phyloP scores from a whole-genome alignment of 2,113 vertebrate genomes.

The Lucifuga dentata region DNA sequence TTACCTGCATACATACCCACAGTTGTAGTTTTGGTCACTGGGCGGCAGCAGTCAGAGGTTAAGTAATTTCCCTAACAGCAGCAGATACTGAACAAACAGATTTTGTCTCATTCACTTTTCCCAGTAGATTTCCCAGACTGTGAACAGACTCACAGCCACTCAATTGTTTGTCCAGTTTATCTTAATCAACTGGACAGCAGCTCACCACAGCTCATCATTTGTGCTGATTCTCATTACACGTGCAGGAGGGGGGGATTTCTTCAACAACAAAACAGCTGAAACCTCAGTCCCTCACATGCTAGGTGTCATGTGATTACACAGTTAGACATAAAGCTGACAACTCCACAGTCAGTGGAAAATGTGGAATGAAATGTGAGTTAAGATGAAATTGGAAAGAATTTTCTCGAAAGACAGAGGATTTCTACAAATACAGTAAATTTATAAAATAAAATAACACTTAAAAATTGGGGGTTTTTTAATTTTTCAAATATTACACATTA shows the following conservation, averaged over 20 bases:
- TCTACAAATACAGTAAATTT: too few species aligned
- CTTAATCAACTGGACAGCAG: not conserved
- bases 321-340: conserved; percentile 2
- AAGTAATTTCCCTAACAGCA: not conserved
- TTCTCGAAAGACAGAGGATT: not conserved
- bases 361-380: not conserved
- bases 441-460: too few species aligned
- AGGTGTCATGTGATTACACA: conserved; percentile 28
- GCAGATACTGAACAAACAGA: conserved; percentile 6
- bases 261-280: conserved; percentile 14
- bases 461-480: too few species aligned
- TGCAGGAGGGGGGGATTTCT: not conserved
- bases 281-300: conserved; percentile 5
- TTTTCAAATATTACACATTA: too few species aligned
- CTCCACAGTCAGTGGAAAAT: not conserved
- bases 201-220: conserved; percentile 26
- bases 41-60: conserved; percentile 9
- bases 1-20: not conserved
- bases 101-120: not conserved
- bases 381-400: not conserved
- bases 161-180: conserved; percentile 19
- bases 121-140: not conserved
- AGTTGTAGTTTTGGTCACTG: not conserved
- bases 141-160: conserved; percentile 6
- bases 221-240: not conserved